These are phyloP conservation scores for Tribolium freemani DNA, from an alignment of 2,888 invertebrate species.

Conservation along the genomic window DNA sequence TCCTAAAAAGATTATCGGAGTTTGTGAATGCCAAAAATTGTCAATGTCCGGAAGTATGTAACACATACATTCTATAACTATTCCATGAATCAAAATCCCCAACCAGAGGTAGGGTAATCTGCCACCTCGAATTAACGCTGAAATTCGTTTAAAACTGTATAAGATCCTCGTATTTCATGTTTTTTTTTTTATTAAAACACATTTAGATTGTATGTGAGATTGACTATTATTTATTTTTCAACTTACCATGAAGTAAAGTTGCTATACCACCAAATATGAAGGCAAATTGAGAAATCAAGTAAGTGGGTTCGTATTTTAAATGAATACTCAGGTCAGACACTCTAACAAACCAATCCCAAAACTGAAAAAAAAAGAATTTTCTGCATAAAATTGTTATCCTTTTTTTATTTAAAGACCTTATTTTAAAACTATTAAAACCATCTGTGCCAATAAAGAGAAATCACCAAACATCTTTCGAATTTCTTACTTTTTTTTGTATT, in stretches of 20 bases:
- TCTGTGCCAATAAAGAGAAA: too few species aligned
- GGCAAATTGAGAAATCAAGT: conserved; percentile 74
- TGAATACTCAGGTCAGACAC: conserved; percentile 71
- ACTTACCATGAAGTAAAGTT: conserved; percentile 78
- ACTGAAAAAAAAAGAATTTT: too few species aligned
- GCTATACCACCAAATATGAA: conserved; percentile 75
- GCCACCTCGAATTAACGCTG: conserved; percentile 80
- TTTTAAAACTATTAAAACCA: too few species aligned
- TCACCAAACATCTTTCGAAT: too few species aligned
- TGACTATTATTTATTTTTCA: too few species aligned
- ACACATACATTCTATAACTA: conserved; percentile 79
- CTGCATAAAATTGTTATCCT: too few species aligned
- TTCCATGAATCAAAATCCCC: conserved; percentile 79
- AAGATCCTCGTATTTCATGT: too few species aligned
- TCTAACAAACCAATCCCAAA: conserved; percentile 75
- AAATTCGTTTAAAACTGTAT: conserved; percentile 49
- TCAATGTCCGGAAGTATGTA: conserved; percentile 82
- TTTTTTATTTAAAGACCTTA: too few species aligned
- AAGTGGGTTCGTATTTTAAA: conserved; percentile 78
- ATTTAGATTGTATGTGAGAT: too few species aligned
- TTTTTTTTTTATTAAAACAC: too few species aligned
- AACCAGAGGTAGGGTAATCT: conserved; percentile 84
- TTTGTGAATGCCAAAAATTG: conserved; percentile 89
- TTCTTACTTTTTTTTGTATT: too few species aligned
- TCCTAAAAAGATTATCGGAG: conserved; percentile 80